These are phyloP conservation scores for Cirrhinus molitorella DNA, from an alignment of 2,797 vertebrate species.

Conservation along the genomic window DNA sequence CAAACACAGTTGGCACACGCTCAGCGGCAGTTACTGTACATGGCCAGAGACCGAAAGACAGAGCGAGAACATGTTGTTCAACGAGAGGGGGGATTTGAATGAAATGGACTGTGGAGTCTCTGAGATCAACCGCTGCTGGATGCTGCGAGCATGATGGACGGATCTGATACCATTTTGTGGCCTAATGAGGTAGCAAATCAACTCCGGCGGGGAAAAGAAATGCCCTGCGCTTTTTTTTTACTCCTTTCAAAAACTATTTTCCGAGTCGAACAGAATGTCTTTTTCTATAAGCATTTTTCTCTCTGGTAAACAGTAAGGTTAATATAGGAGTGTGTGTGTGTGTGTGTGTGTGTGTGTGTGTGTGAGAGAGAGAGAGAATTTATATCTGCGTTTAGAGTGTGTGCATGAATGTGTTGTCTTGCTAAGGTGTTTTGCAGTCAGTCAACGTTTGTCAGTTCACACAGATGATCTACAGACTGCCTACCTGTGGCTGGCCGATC, in stretches of 20 bases:
- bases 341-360: slow-evolving; percentile 33
- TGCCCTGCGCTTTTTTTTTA: neutral
- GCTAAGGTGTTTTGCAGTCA: slow-evolving; percentile 71
- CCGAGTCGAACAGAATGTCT: neutral
- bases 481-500: slow-evolving; percentile 78
- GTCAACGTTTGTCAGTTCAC: slow-evolving; percentile 65
- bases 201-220: slow-evolving; percentile 31
- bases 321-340: slow-evolving; percentile 52
- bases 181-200: slow-evolving; percentile 59
- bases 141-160: slow-evolving; percentile 55
- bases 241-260: slow-evolving; percentile 32
- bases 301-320: slow-evolving; percentile 22
- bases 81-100: slow-evolving; percentile 52
- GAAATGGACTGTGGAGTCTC: slow-evolving; percentile 58
- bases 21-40: slow-evolving; percentile 55
- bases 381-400: slow-evolving; percentile 36
- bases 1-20: slow-evolving; percentile 57
- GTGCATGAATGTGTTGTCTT: slow-evolving; percentile 6
- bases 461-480: slow-evolving; percentile 66
- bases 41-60: slow-evolving; percentile 49
- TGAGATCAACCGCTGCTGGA: slow-evolving; percentile 51
- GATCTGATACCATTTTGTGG: slow-evolving; percentile 55
- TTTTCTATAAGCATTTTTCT: slow-evolving; percentile 37
- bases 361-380: too few relatives aligned
- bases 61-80: slow-evolving; percentile 52